Evolutionary conservation across 2,888 invertebrate species (phyloP).

Genomic region (Tetramorium bicarinatum): DNA sequence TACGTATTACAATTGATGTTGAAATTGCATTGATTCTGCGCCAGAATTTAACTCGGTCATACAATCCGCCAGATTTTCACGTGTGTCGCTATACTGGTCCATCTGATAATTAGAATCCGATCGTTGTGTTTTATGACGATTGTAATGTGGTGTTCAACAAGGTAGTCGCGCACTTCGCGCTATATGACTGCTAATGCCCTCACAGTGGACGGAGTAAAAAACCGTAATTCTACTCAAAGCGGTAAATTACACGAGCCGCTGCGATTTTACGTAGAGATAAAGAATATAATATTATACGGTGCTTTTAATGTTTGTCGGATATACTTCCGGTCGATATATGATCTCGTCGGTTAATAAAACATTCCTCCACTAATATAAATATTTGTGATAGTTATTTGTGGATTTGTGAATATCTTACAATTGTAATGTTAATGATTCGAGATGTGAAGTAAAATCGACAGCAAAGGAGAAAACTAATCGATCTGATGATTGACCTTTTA

Average conservation of each 20-base stretch:
- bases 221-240: conserved; percentile 9
- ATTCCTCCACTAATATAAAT: no score
- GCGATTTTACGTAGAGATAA: conserved; percentile 18
- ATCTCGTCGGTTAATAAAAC: no score
- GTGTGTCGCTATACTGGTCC: conserved; percentile 5
- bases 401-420: no score
- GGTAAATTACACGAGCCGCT: not conserved
- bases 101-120: conserved; percentile 63
- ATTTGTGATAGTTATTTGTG: no score
- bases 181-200: conserved; percentile 55
- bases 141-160: conserved; percentile 58
- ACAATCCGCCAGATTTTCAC: conserved; percentile 32
- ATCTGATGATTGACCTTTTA: no score
- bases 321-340: no score
- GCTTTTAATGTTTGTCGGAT: not conserved
- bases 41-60: conserved; percentile 45
- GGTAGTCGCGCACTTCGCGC: conserved; percentile 6
- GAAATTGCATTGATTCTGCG: conserved; percentile 32
- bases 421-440: no score
- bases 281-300: conserved; percentile 13
- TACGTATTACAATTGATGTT: conserved; percentile 32
- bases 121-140: conserved; percentile 57
- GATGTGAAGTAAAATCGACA: no score
- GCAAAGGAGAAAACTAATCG: no score
- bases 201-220: conserved; percentile 38